Percentiles rank a stretch among this genome's conserved stretches.
phyloP scores from a whole-genome alignment of 1,140 invertebrate species.

The Whitmania pigra region DNA sequence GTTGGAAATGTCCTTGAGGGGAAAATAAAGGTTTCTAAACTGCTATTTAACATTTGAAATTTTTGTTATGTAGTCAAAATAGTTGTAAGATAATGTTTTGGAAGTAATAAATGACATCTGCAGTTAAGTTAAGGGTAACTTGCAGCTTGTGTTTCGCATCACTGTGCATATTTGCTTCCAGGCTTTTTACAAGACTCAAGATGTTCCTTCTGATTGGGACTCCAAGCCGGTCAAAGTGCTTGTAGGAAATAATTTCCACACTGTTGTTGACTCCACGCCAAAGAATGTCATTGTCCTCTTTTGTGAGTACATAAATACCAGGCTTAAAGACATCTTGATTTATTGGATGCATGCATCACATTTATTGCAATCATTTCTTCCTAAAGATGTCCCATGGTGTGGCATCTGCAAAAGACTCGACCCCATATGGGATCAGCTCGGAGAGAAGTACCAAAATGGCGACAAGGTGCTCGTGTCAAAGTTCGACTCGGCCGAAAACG shows the following conservation, averaged over 20 bases:
- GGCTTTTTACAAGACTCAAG: constrained; percentile 74
- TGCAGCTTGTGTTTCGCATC: neutral
- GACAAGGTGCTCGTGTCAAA: constrained; percentile 83
- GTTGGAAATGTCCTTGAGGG: constrained; percentile 75
- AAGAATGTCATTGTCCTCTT: constrained; percentile 97
- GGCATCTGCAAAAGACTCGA: constrained; percentile 94
- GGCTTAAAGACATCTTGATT: neutral
- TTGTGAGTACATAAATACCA: constrained; percentile 47
- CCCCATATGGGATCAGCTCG: constrained; percentile 79
- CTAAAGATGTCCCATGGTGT: constrained; percentile 93
- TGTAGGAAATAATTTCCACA: constrained; percentile 87
- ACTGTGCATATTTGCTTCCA: constrained; percentile 23
- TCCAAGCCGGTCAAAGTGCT: constrained; percentile 82
- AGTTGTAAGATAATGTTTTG: too few relatives aligned
- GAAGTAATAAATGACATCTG: too few relatives aligned
- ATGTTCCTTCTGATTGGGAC: constrained; percentile 92
- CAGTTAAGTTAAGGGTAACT: too few relatives aligned
- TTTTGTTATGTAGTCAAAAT: neutral
- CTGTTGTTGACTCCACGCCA: constrained; percentile 69
- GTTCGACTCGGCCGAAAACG: constrained; percentile 94
- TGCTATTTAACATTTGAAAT: neutral
- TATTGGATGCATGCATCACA: too few relatives aligned
- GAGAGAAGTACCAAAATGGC: constrained; percentile 68
- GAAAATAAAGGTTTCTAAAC: constrained; percentile 61
- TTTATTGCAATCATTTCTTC: too few relatives aligned